Evolutionary conservation across 1,140 invertebrate genomes (phyloP).

Genomic region (Drosophila grimshawi): DNA sequence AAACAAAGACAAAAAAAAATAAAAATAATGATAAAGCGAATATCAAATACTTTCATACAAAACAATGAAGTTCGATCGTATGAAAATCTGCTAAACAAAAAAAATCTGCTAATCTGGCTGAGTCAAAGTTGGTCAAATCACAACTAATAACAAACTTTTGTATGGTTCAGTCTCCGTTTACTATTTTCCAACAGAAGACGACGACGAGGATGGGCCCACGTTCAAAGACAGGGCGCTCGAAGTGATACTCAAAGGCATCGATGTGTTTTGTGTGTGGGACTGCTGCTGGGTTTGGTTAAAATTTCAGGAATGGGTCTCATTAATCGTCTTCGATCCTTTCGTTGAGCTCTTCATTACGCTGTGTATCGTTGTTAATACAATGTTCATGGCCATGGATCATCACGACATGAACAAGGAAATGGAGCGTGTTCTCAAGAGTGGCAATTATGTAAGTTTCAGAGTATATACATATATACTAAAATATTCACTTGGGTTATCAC

Average conservation of each 20-base stretch:
- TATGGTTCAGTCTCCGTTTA: constrained; percentile 93
- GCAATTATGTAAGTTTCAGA: constrained; percentile 94
- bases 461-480: no score
- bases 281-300: constrained; percentile 96
- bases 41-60: constrained; percentile 22
- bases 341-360: constrained; percentile 99
- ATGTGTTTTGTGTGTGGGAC: constrained; percentile 98
- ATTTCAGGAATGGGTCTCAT: constrained; percentile 94
- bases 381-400: constrained; percentile 99
- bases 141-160: constrained; percentile 87
- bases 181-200: constrained; percentile 95
- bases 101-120: constrained; percentile 86
- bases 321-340: constrained; percentile 98
- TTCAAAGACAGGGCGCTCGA: constrained; percentile 93
- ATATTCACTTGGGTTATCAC: no score
- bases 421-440: constrained; percentile 93
- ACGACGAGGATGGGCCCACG: constrained; percentile 95
- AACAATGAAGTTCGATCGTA: constrained; percentile 41
- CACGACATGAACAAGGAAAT: constrained; percentile 96
- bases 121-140: constrained; percentile 86
- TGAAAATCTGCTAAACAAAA: constrained; percentile 37
- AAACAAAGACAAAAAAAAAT: constrained; percentile 16
- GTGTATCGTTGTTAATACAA: constrained; percentile 98
- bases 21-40: constrained; percentile 17
- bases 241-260: constrained; percentile 91